Conservation (phyloP, 2,888 invertebrate species). For the Iselma pallidipennis region DNA sequence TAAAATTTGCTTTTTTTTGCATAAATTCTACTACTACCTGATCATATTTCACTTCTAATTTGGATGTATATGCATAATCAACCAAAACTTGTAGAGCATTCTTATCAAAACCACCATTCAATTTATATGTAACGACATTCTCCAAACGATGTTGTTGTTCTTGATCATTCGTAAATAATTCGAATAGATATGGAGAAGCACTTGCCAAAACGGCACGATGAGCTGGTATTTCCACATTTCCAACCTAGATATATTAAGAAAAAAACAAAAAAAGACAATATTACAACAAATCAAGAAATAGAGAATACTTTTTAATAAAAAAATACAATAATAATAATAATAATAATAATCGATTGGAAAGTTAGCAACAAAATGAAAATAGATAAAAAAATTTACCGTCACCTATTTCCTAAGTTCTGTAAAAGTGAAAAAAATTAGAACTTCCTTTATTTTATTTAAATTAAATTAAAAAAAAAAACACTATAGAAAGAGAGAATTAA, state of each 20-base stretch:
- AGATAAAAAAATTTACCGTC: conserved; percentile 49
- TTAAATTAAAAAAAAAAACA: conserved; percentile 36
- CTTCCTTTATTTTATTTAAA: conserved; percentile 41
- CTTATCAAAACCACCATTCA: conserved; percentile 67
- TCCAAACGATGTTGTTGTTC: conserved; percentile 55
- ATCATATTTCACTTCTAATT: conserved; percentile 59
- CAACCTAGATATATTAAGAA: conserved; percentile 58
- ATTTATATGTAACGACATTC: conserved; percentile 62
- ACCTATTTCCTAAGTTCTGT: conserved; percentile 50
- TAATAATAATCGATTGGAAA: conserved; percentile 20
- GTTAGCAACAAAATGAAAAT: conserved; percentile 29
- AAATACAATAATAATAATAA: conserved; percentile 30
- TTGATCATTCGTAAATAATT: conserved; percentile 67
- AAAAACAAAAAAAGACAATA: conserved; percentile 35
- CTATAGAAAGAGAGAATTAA: conserved; percentile 26
- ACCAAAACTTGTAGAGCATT: conserved; percentile 74
- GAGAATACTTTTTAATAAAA: too few species aligned
- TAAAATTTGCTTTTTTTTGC: neutral
- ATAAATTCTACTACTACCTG: too few species aligned
- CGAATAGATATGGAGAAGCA: conserved; percentile 76
- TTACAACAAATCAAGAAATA: too few species aligned
- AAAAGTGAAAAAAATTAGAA: conserved; percentile 55
- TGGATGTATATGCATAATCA: conserved; percentile 82
- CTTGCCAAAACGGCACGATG: conserved; percentile 82
- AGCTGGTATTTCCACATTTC: conserved; percentile 71